Base-by-base conservation (phyloP, 2,888 invertebrate species). In the Stictocephala bisonia region DNA sequence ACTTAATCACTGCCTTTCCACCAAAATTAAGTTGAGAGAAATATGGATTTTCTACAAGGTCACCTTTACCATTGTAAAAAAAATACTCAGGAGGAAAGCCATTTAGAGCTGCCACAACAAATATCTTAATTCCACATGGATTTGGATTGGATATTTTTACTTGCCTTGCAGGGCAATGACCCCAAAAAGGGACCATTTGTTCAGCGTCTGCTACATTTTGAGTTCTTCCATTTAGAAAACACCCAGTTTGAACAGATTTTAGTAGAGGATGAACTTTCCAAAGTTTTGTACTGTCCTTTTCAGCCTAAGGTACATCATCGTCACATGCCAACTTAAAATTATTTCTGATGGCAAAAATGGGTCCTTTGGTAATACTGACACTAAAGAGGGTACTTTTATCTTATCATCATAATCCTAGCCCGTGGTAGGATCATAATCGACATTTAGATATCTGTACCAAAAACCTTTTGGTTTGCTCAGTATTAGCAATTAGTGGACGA, bases 71-170 rank as follows among this genome's bases (percentile, higher is more conserved):
- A 75, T 79, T 78, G 76, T 79, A 80, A 7, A 81, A 73, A 56
- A 78, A 73, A 69, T 81, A 80, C 40, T 81, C 79, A 13, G 79
- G 51, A n/a, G 80, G 78, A 7, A 81, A 72, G 0, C 79, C 79
- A 53, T 77, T 70, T 53, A 77, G 72, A 24, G 80, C 72, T 56
- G 80, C 79, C 53, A 77, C 70, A 15, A 82, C 80, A 78, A 82
- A 81, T 74, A 80, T 81, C 76, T 81, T 82, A 15, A 82, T 70
- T 15, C 81, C 80, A 26, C 80, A 76, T 41, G 80, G 80, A 67
- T 80, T 79, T 29, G 81, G 80, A 69, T 80, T 81, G 13, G 71
- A 27, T 60, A 67, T 76, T 24, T 79, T 76, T 71, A 77, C 77
- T 50, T 76, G 77, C 72, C 76, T 51, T 9, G 50, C 60, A 51